These are phyloP conservation scores for Scolopax rusticola DNA, from an alignment of 2,797 vertebrate genomes.

Conservation along the genomic window DNA sequence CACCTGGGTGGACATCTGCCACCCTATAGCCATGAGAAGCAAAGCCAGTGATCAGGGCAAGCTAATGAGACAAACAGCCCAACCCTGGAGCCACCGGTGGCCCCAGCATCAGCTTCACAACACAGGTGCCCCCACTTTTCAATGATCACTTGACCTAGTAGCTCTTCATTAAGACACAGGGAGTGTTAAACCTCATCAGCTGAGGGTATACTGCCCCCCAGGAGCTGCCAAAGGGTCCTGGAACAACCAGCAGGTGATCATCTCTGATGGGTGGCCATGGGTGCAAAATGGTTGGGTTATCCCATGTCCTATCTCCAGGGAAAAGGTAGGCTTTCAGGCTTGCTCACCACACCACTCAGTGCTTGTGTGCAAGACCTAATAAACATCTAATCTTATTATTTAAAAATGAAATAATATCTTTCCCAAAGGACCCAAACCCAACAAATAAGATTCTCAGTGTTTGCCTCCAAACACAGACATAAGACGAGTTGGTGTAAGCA, in stretches of 20 bases:
- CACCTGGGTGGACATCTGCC: background rate
- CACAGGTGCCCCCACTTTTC: background rate
- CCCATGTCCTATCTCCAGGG: accelerated
- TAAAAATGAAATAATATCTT: background rate
- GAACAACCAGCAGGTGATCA: accelerated
- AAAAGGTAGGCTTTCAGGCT: background rate
- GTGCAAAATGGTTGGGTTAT: background rate
- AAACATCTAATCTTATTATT: accelerated
- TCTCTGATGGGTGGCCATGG: background rate
- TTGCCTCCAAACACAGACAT: accelerated
- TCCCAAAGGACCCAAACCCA: background rate
- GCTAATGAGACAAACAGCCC: background rate
- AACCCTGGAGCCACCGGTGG: too few species aligned
- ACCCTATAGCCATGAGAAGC: background rate
- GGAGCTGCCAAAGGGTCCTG: background rate
- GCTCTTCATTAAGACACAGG: accelerated
- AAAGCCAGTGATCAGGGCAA: accelerated
- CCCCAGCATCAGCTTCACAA: background rate
- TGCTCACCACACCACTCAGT: background rate
- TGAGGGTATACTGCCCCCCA: accelerated
- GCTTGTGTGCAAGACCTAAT: background rate
- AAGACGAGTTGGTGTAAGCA: accelerated
- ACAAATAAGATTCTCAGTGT: accelerated
- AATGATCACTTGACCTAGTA: background rate
- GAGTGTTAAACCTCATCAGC: background rate